Base-by-base conservation (phyloP, 1,140 invertebrate species). In the Palaemon carinicauda region DNA sequence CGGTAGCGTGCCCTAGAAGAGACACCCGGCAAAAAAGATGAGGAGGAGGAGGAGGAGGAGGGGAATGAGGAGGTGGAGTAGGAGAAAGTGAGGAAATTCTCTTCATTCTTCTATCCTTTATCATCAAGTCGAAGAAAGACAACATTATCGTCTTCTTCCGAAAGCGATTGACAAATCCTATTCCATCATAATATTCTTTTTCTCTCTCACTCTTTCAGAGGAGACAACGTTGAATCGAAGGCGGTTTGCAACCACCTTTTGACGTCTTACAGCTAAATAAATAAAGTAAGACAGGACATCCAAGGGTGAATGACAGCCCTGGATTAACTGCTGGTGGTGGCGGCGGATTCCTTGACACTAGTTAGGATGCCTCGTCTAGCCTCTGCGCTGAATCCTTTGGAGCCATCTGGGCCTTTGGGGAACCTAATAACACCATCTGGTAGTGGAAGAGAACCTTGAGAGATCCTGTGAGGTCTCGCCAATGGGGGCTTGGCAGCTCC, bases 361-460 rank as follows among this genome's bases (percentile, higher is more conserved):
- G 4, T 75, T 27, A 19, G 21, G 84, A 31, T 74, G 69, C 84
- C 60, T 50, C 84, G 84, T 50, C 84, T 41, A 51, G 51, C 29
- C 14, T 27, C 74, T 52, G 80, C 14, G 41, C 88, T 79, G 89
- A 97, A 97, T 41, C 96, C 96, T 75, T 94, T 93, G 31, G 95
- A 95, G 29, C 96, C 96, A 65, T 97, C 96, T 4, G 96, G 96
- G 10, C 96, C 96, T 82, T 94, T 93, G 0, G 96, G 96, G 91
- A 95, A 93, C 52, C 96, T 93, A n/a, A 96, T 92, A 19, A 96
- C 93, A 88, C 95, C 95, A 73, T 95, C 95, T 21, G 88, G 86
- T 10, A 89, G 53, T 10, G 82, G 78, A 19, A 89, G 77, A 3
- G 88, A 85, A 21, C 88, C 88, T 3, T 87, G 74, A 24, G 88